phyloP scores from a whole-genome alignment of 2,797 vertebrate species.

The Sebastes elongatus region DNA sequence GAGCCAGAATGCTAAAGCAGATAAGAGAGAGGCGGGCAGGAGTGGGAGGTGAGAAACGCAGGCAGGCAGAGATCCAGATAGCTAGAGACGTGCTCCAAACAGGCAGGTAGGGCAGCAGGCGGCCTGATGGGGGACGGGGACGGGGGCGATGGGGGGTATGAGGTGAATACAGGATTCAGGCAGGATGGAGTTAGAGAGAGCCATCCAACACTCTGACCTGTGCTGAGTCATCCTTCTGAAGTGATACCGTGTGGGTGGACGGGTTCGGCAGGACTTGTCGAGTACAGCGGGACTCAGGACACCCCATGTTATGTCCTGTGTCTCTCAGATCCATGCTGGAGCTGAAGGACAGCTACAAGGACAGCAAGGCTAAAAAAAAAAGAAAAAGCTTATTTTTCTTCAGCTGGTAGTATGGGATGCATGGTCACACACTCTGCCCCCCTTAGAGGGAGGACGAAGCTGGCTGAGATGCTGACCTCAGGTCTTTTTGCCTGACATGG shows the following conservation, averaged over 20 bases:
- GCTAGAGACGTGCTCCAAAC: constrained; percentile 42
- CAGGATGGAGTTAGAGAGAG: constrained; percentile 36
- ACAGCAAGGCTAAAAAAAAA: constrained; percentile 23
- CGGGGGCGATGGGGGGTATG: not conserved
- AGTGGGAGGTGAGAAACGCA: constrained; percentile 49
- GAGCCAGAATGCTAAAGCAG: constrained; percentile 50
- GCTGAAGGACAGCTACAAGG: constrained; percentile 72
- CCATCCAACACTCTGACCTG: constrained; percentile 60
- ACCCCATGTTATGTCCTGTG: constrained; percentile 13
- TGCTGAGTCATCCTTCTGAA: constrained; percentile 71
- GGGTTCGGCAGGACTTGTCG: constrained; percentile 31
- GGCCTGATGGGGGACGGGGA: not conserved
- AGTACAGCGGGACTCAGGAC: constrained; percentile 42
- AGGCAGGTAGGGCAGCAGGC: constrained; percentile 53
- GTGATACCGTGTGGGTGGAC: constrained; percentile 52
- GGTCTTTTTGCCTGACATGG: constrained; percentile 51
- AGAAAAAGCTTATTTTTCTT: constrained; percentile 40
- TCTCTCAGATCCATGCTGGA: constrained; percentile 45
- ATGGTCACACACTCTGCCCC: constrained; percentile 49
- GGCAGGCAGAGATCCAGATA: constrained; percentile 57
- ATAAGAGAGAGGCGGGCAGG: constrained; percentile 36
- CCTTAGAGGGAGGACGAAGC: constrained; percentile 47
- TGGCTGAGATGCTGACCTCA: constrained; percentile 64
- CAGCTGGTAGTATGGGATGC: constrained; percentile 34
- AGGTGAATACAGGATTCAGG: constrained; percentile 15